phyloP scores from a whole-genome alignment of 2,113 vertebrate species.

The Galeopterus variegatus region DNA sequence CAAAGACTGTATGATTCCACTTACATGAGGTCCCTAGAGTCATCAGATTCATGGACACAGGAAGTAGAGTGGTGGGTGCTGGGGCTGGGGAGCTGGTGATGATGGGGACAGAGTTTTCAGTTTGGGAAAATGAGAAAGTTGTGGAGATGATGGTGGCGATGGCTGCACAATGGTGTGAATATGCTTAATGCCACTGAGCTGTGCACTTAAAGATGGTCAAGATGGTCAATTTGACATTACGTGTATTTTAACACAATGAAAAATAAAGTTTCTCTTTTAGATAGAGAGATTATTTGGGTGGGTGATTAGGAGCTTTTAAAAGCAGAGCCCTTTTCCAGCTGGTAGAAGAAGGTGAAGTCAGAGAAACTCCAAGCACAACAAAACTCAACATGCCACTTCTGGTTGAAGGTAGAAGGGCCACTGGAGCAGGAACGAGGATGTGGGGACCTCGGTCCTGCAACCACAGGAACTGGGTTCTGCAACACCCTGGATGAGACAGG shows the following conservation, averaged over 20 bases:
- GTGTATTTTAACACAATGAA: background rate
- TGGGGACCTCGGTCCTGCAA: no score
- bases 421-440: fast-evolving
- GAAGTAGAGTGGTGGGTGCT: no score
- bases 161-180: background rate
- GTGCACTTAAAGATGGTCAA: background rate
- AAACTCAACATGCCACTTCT: fast-evolving
- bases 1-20: background rate
- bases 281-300: fast-evolving
- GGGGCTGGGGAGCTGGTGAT: background rate
- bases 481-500: no score
- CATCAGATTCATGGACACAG: background rate
- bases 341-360: no score
- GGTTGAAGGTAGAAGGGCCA: fast-evolving
- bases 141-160: background rate
- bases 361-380: background rate
- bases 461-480: background rate
- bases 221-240: background rate
- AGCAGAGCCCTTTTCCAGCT: no score
- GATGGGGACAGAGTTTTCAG: background rate
- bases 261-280: background rate
- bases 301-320: background rate
- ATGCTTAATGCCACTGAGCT: background rate
- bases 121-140: background rate
- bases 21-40: background rate